A percentile compares a stretch with the other conserved stretches of the same genome.
These are phyloP conservation scores for Sabatieria punctata DNA, from an alignment of 2,888 invertebrate genomes.

Conservation along the genomic window DNA sequence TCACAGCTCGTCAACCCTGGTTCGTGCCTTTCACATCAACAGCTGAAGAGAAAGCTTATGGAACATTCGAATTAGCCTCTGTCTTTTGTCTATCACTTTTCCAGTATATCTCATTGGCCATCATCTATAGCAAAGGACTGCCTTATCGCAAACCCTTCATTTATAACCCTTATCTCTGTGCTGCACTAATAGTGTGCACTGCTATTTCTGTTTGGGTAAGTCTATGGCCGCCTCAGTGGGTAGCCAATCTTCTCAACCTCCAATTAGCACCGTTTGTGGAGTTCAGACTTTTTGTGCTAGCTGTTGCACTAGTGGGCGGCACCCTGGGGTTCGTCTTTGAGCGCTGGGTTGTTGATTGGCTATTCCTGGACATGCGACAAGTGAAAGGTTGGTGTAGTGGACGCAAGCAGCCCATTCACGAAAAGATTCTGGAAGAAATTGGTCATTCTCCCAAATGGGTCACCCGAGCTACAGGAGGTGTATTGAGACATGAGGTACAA, in stretches of 20 bases:
- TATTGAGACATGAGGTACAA: no score
- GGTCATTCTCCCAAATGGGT: no score
- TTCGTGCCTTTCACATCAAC: slow-evolving; percentile 32
- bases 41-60: slow-evolving; percentile 44
- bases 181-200: background rate
- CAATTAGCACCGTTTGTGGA: slow-evolving; percentile 4
- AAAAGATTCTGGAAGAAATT: no score
- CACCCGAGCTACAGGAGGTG: no score
- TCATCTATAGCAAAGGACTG: slow-evolving; percentile 60
- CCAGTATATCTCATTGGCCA: slow-evolving; percentile 59
- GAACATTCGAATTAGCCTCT: slow-evolving; percentile 55
- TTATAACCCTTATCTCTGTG: background rate
- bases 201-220: slow-evolving; percentile 18
- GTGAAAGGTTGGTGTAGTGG: no score
- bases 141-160: slow-evolving; percentile 43
- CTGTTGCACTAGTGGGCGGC: slow-evolving; percentile 6
- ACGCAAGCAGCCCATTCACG: no score
- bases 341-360: slow-evolving; percentile 5
- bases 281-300: slow-evolving; percentile 6
- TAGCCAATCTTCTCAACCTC: slow-evolving; percentile 24
- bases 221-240: slow-evolving; percentile 27
- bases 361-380: no score
- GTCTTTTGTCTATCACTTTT: slow-evolving; percentile 56
- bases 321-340: background rate
- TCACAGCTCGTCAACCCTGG: slow-evolving; percentile 23